Percentiles rank a stretch among this genome's conserved stretches.
phyloP scores from a whole-genome alignment of 30 jellyfish, hydroid and myxozoan genomes.

The Cassiopea andromeda region DNA sequence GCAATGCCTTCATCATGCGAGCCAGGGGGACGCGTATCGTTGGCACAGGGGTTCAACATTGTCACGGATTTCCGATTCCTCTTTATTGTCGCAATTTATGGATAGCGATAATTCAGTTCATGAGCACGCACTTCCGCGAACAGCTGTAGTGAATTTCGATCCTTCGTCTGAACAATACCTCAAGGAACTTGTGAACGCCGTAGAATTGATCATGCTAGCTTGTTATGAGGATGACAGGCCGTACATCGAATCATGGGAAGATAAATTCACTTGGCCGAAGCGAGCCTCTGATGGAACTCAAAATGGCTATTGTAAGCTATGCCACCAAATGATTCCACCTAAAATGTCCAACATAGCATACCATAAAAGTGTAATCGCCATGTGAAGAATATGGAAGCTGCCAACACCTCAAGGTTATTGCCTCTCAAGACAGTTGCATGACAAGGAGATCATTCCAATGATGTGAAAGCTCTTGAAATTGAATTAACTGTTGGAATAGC shows the following conservation, averaged over 20 bases:
- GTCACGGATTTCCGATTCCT: slow-evolving; percentile 3
- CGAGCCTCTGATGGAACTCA: slow-evolving; percentile 60
- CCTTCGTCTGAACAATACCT: too few species aligned
- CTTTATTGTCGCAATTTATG: too few species aligned
- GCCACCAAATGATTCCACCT: slow-evolving; percentile 49
- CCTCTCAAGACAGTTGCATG: slow-evolving; percentile 20
- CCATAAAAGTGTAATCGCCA: neutral
- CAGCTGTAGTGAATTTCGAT: too few species aligned
- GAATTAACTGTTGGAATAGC: neutral
- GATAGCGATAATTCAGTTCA: too few species aligned
- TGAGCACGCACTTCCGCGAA: too few species aligned
- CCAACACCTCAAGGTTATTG: slow-evolving; percentile 2
- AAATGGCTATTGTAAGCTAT: slow-evolving; percentile 31
- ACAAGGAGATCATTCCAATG: slow-evolving; percentile 18
- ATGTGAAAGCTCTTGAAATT: slow-evolving; percentile 32
- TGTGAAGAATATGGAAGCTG: slow-evolving; percentile 15
- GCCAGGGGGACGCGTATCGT: neutral
- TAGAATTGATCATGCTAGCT: neutral
- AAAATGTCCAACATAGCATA: slow-evolving; percentile 16
- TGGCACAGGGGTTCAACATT: slow-evolving; percentile 25
- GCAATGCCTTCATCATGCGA: neutral
- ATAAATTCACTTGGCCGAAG: slow-evolving; percentile 40
- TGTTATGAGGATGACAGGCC: slow-evolving; percentile 37
- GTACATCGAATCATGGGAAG: slow-evolving; percentile 47
- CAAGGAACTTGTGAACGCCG: too few species aligned